phyloP scores from a whole-genome alignment of 2,888 invertebrate genomes.

The Eurytoma adleriae region DNA sequence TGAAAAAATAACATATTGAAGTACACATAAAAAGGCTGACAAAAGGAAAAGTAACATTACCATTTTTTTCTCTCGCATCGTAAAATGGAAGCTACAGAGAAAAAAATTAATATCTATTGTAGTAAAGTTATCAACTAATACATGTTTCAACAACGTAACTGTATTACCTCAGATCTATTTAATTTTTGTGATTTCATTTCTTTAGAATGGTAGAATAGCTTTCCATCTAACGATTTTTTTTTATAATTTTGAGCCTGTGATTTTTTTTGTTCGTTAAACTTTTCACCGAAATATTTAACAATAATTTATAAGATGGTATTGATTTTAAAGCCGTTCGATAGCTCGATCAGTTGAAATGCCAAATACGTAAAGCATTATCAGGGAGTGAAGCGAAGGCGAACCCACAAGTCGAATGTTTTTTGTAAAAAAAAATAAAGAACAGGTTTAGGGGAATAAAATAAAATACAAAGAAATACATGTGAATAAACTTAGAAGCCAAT shows the following conservation, averaged over 20 bases:
- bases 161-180: constrained; percentile 45
- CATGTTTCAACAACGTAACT: constrained; percentile 32
- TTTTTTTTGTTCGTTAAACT: constrained; percentile 25
- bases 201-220: constrained; percentile 12
- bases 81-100: constrained; percentile 44
- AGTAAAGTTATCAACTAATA: constrained; percentile 26
- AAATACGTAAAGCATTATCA: constrained; percentile 52
- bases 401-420: constrained; percentile 13
- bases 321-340: constrained; percentile 50
- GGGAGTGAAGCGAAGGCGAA: constrained; percentile 25
- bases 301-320: constrained; percentile 36
- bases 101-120: constrained; percentile 34
- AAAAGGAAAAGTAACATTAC: constrained; percentile 51
- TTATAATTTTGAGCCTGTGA: constrained; percentile 43
- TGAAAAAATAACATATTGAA: constrained; percentile 36
- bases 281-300: constrained; percentile 29
- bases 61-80: constrained; percentile 45
- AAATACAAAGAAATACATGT: constrained; percentile 28
- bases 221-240: constrained; percentile 30
- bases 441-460: constrained; percentile 5
- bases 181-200: constrained; percentile 23
- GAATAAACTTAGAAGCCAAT: constrained; percentile 36
- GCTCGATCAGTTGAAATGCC: constrained; percentile 51
- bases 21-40: constrained; percentile 52
- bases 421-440: constrained; percentile 21